Evolutionary conservation across 2,888 invertebrate species (phyloP), one percentile per base, ranked within the genome.

Genomic region (Lamellibrachia satsuma): DNA sequence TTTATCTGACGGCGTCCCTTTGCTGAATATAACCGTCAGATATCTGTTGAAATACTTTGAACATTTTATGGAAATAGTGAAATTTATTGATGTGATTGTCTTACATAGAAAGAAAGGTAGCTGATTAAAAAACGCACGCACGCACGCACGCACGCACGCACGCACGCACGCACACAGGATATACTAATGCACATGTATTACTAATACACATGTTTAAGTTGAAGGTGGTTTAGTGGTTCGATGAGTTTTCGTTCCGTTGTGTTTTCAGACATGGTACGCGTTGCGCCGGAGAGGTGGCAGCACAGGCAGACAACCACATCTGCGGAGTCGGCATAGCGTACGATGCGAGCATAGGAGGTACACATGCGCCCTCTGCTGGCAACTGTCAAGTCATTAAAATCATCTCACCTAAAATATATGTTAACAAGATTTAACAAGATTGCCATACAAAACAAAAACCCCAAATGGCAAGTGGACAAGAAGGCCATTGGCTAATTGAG

Each of bases 211-310:
- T 6, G 22, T 15, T 75, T 75, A 22, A 75, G 75, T 75, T 75
- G 75, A 75, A 3, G 6, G 15, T 6, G 75, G 3, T 11, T 75
- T 75, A 22, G 15, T 75, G 22, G 75, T 75, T 75, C 22, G 75
- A 75, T 75, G 2, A 75, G 75, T 92, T 92, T 27, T 7, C 11
- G 6, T 9, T 75, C 15, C 4, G 75, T 75, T 75, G 11, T 90
- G 57, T 57, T 93, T 93, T 8, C 93, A 97, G 97, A 93, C 97
- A 97, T 94, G 97, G 97, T 7, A 99, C 99, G 7, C 97, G 99
- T 93, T 99, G 99, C 97, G 99, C 99, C 1, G 99, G 99, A 0
- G 99, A 99, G 97, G 99, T 99, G 9, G 99, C 99, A 0, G 99
- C 99, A 3, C 98, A 98, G 55, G 99, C 98, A 92, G 99, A 99